Base-by-base conservation (phyloP, 1,140 invertebrate genomes). In the Lepidotrigona ventralis region DNA sequence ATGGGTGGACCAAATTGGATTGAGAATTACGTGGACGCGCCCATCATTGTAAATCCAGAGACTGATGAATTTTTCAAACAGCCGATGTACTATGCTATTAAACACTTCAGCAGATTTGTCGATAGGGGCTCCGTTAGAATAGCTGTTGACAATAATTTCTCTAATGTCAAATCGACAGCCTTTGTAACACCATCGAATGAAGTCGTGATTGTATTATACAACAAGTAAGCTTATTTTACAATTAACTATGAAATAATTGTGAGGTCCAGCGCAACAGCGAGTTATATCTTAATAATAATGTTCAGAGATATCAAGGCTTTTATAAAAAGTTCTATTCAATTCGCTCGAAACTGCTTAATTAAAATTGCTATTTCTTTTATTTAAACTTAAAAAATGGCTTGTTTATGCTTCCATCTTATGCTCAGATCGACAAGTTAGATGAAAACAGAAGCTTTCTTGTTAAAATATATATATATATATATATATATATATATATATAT, bases 31-130 rank as follows among this genome's bases (percentile, higher is more conserved):
- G 97, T 98, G 0, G 98, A 98, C 91, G 93, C 97, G 0, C 95
- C 98, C 0, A 96, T 98, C 53, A 95, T 98, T 73, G 96, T 98
- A 0, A 96, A 97, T 89, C 92, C 94, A 1, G 94, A 94, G 8
- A 90, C 86, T 9, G 93, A 94, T 26, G 96, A 98, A 91, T 98
- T 98, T 89, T 98, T 98, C 89, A 98, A 98, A 91, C 97, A 99
- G 87, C 98, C 98, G 0, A 97, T 98, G 95, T 99, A 96, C 92
- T 99, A 99, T 93, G 96, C 95, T 21, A 94, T 99, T 86, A 97
- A 96, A 2, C 98, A 99, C 93, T 98, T 98, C 86, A 97, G 97
- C 58, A 98, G 97, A 94, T 98, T 98, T 89, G 93, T 98, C 33
- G 95, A 95, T 0, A 94, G 94, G 83, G 95, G 95, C 56, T 97